A percentile compares a stretch with the other conserved stretches of the same genome.
Conservation (phyloP, 2,797 vertebrate genomes). For the Gambusia yucatana region DNA sequence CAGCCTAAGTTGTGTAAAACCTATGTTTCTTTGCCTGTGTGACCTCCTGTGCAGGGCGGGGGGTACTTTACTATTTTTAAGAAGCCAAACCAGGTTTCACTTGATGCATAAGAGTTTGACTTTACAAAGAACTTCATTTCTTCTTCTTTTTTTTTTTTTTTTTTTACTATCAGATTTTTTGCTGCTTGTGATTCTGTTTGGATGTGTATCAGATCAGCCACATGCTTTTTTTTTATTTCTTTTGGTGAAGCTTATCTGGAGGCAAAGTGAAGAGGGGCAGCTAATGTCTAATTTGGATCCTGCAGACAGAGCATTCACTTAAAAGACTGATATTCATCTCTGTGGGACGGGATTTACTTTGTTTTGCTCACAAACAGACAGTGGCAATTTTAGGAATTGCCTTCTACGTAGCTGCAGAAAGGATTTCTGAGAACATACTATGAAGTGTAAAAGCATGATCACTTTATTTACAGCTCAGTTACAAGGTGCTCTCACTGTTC, state of each 20-base stretch:
- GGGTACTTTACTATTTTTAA: constrained; percentile 6
- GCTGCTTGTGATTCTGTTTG: not conserved
- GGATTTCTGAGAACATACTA: constrained; percentile 22
- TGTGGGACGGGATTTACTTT: constrained; percentile 17
- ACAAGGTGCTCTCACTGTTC: not conserved
- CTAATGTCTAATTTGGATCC: constrained; percentile 13
- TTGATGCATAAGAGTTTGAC: constrained; percentile 3
- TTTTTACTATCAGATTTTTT: constrained; percentile 1
- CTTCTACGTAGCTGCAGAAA: constrained; percentile 13
- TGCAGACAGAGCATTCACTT: constrained; percentile 5
- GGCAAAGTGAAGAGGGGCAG: constrained; percentile 10
- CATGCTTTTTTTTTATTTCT: not conserved
- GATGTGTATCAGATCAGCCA: constrained; percentile 44
- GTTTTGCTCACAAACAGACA: constrained; percentile 14
- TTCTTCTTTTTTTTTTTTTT: not conserved
- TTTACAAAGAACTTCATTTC: not conserved
- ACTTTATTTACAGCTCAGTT: constrained; percentile 26
- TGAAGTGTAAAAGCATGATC: constrained; percentile 20
- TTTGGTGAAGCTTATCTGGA: not conserved
- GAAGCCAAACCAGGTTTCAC: constrained; percentile 10
- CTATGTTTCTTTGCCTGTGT: not conserved
- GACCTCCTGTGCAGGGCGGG: constrained; percentile 18
- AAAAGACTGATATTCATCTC: constrained; percentile 10
- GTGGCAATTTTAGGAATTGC: constrained; percentile 28
- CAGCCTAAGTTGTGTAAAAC: not conserved